phyloP scores from a whole-genome alignment of 2,888 invertebrate species.

The Zygogramma bicolorata region DNA sequence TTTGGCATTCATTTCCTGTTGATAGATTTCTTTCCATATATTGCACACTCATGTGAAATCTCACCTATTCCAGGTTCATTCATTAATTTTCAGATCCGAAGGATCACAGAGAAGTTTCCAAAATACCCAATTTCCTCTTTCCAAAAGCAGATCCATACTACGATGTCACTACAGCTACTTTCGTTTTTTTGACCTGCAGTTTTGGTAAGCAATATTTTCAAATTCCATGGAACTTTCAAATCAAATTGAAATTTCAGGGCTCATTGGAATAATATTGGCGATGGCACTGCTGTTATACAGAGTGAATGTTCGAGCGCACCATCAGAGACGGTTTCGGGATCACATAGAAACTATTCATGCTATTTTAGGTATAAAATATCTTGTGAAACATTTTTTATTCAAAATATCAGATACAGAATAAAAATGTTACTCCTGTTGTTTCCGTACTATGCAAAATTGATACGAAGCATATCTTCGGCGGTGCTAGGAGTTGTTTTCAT shows the following conservation, averaged over 20 bases:
- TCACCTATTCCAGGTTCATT: neutral
- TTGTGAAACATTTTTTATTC: no score
- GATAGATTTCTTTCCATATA: no score
- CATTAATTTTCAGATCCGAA: constrained; percentile 68
- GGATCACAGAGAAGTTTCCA: constrained; percentile 74
- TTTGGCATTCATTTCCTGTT: no score
- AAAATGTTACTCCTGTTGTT: no score
- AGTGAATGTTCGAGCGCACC: constrained; percentile 73
- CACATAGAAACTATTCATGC: constrained; percentile 78
- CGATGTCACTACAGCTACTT: constrained; percentile 75
- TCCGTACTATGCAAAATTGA: no score
- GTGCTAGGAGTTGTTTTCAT: no score
- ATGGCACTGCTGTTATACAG: constrained; percentile 75
- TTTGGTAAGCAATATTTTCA: constrained; percentile 64
- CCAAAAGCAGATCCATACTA: constrained; percentile 77
- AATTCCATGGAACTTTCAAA: neutral
- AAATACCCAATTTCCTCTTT: constrained; percentile 79
- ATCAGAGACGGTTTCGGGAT: constrained; percentile 75
- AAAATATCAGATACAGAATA: no score
- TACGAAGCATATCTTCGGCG: no score
- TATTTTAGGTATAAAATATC: constrained; percentile 69
- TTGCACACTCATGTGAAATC: no score
- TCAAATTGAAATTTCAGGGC: constrained; percentile 59
- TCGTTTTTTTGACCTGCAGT: constrained; percentile 75
- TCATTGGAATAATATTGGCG: constrained; percentile 74